Evolutionary conservation across 2,797 vertebrate genomes (phyloP), one percentile per base, ranked within the genome.

Genomic region (Mionectes olivaceus): DNA sequence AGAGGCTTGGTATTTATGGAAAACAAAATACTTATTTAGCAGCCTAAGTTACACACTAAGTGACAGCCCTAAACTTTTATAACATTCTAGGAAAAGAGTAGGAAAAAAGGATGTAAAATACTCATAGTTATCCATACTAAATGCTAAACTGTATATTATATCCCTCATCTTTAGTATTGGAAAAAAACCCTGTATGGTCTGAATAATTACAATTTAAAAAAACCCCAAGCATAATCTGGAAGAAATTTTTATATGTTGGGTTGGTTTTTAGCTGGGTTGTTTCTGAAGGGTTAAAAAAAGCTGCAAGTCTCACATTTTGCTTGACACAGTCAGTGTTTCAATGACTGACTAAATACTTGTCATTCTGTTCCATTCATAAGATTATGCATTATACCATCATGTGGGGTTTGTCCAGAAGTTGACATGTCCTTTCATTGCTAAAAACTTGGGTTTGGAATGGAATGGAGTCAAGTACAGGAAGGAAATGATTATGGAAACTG

Each of bases 401-500:
- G 47, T 23, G 83, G 46, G 47, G 61, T 87, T 79, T 82, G 47
- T 75, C 63, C 74, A 87, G 52, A 57, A 59, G 63, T 15, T 84
- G 33, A 33, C 35, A 27, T 30, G 25, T 79, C 59, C 52, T 82
- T 92, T 82, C 67, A 33, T 47, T 90, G 55, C 68, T 78, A 59
- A 84, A 84, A 92, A 1, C 14, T 60, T 89, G 55, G 77, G n/a
- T 60, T 85, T 94, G 70, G 63, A 81, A 39, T 53, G 55, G 32
- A 63, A 69, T 32, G 30, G 84, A 89, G 39, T 65, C 59, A 73
- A 84, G 79, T 37, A 46, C 67, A 87, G 89, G 74, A 82, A 94
- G 87, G 78, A 82, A 87, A 65, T 43, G 11, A 57, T 89, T 93
- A 84, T 69, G 49, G 89, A 63, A 79, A 77, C 59, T 9, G 24